Evolutionary conservation across 1,140 invertebrate species (phyloP).

Genomic region (Papilio xuthus): DNA sequence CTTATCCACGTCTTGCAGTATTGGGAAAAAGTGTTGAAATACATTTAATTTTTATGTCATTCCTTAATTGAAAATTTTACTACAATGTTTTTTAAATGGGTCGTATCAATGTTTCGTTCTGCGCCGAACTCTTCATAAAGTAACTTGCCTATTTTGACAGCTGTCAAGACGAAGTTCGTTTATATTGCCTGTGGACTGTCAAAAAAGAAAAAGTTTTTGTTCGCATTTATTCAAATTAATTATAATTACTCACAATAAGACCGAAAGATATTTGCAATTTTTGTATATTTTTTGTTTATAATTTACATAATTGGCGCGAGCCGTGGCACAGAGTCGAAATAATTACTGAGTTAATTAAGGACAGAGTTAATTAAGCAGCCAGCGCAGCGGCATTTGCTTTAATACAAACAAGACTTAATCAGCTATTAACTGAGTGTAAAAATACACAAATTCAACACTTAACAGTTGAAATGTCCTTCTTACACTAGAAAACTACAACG

Average conservation of each 20-base stretch:
- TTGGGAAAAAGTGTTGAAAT: no score
- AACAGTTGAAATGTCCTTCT: neutral
- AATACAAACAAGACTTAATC: conserved; percentile 23
- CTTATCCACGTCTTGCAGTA: no score
- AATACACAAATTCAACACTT: conserved; percentile 18
- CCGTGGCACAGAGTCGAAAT: conserved; percentile 25
- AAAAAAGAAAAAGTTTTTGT: conserved; percentile 2
- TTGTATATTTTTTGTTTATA: conserved; percentile 18
- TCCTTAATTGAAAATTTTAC: neutral
- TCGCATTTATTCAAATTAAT: neutral
- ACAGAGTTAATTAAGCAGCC: conserved; percentile 19
- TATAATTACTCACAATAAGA: conserved; percentile 9
- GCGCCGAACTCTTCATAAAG: neutral
- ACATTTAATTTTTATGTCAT: neutral
- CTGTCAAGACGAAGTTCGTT: neutral
- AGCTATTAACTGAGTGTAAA: conserved; percentile 12
- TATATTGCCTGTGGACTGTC: neutral
- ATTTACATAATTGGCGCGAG: conserved; percentile 22
- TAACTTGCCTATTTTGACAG: neutral
- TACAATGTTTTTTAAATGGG: neutral
- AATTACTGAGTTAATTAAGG: conserved; percentile 20
- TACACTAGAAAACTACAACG: neutral
- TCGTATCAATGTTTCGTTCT: neutral
- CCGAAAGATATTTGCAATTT: conserved; percentile 17
- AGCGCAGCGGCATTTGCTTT: conserved; percentile 14